phyloP scores from a whole-genome alignment of 2,113 vertebrate genomes.

The Gymnorhina tibicen region DNA sequence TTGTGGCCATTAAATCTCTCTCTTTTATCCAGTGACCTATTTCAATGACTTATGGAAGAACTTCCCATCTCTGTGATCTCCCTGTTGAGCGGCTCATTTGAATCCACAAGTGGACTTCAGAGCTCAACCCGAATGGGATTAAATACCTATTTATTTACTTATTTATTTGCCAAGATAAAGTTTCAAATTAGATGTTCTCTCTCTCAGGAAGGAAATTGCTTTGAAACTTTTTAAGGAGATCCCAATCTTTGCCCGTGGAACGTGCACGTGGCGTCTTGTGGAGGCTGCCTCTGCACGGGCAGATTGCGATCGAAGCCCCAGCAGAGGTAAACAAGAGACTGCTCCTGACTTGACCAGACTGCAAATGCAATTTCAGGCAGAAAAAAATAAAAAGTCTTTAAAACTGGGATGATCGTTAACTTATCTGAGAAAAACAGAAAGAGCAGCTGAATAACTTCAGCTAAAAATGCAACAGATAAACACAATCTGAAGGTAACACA shows the following conservation, averaged over 20 bases:
- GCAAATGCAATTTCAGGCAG: background rate
- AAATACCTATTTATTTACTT: background rate
- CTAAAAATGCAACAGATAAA: constrained; percentile 6
- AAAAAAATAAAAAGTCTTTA: background rate
- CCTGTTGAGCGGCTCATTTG: background rate
- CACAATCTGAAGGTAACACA: background rate
- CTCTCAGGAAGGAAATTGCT: background rate
- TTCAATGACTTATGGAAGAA: background rate
- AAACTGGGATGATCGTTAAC: background rate
- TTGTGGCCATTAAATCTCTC: background rate
- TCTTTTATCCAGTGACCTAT: background rate
- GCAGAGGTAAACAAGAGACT: background rate
- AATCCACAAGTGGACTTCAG: background rate
- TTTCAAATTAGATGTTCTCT: background rate
- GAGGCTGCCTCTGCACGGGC: background rate
- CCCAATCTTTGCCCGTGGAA: background rate
- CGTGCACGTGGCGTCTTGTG: background rate
- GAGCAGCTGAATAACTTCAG: background rate
- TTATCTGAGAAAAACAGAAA: constrained; percentile 10
- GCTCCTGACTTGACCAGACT: background rate
- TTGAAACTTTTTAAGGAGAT: background rate
- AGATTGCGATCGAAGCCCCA: background rate
- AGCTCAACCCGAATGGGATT: background rate
- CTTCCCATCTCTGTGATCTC: background rate
- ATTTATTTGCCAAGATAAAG: background rate